A percentile compares a stretch with the other conserved stretches of the same genome.
phyloP scores from a whole-genome alignment of 2,888 invertebrate genomes.

The Hyalella azteca region DNA sequence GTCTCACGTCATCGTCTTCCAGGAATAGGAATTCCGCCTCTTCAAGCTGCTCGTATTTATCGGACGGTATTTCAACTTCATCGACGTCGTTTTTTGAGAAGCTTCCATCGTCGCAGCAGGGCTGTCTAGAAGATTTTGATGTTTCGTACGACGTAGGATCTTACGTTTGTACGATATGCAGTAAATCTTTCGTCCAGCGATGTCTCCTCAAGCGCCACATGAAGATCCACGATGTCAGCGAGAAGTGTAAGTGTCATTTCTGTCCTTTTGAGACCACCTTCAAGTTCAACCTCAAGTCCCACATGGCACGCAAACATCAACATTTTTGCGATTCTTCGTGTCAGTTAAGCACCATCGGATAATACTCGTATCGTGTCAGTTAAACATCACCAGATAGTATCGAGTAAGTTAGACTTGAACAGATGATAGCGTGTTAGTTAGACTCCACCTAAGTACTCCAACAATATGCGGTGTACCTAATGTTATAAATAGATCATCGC shows the following conservation, averaged over 20 bases:
- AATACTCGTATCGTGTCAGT: not conserved
- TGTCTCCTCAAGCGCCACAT: conserved; percentile 8
- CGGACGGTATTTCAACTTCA: not conserved
- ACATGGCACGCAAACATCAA: not conserved
- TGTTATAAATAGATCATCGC: too few relatives aligned
- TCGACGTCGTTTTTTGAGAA: not conserved
- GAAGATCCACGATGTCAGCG: not conserved
- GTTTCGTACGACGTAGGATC: not conserved
- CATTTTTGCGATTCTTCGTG: not conserved
- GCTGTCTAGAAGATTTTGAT: not conserved
- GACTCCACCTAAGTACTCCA: too few relatives aligned
- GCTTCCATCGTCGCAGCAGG: not conserved
- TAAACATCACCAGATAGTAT: too few relatives aligned
- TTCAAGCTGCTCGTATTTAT: not conserved
- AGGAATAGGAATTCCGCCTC: not conserved
- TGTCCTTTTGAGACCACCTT: conserved; percentile 9
- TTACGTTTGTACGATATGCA: not conserved
- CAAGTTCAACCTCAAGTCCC: conserved; percentile 1
- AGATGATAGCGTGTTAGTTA: too few relatives aligned
- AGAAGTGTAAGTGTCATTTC: conserved; percentile 6
- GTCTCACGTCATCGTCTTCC: not conserved
- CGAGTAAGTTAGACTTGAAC: too few relatives aligned
- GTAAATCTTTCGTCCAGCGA: not conserved
- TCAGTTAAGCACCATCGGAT: not conserved
- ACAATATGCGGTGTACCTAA: too few relatives aligned